phyloP scores from a whole-genome alignment of 2,113 vertebrate genomes.

The Agapornis roseicollis region DNA sequence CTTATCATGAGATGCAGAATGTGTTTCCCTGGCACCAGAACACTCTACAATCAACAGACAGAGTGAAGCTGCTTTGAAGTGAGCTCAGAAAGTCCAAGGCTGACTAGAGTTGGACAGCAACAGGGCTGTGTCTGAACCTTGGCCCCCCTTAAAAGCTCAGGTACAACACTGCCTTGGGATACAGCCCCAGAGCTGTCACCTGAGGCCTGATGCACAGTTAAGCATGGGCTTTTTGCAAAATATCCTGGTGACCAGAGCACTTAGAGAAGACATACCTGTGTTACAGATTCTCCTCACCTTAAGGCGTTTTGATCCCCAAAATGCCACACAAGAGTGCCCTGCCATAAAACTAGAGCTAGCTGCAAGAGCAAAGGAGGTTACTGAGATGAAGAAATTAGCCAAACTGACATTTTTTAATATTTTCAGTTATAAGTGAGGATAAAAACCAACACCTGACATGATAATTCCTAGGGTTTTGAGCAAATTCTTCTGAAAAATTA shows the following conservation, averaged over 20 bases:
- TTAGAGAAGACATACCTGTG: not conserved
- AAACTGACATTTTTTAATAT: not conserved
- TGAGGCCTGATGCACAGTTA: not conserved
- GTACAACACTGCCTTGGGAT: not conserved
- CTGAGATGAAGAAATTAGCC: not conserved
- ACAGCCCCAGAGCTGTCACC: not conserved
- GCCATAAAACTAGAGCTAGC: not conserved
- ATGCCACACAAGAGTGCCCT: not conserved
- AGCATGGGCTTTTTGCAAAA: not conserved
- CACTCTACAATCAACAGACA: not conserved
- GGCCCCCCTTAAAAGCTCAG: not conserved
- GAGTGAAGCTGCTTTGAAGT: not conserved
- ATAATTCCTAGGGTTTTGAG: conserved; percentile 7
- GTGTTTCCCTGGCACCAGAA: not conserved
- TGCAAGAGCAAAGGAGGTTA: not conserved
- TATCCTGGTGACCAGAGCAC: not conserved
- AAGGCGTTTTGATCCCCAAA: not conserved
- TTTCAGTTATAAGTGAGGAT: not conserved
- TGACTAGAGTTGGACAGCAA: not conserved
- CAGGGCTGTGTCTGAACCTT: not conserved
- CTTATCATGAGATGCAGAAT: not conserved
- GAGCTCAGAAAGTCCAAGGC: not conserved
- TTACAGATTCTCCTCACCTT: not conserved
- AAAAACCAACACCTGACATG: conserved; percentile 9
- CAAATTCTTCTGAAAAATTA: conserved; percentile 37